phyloP scores from a whole-genome alignment of 2,888 invertebrate genomes.

The Caradrina clavipalpis region DNA sequence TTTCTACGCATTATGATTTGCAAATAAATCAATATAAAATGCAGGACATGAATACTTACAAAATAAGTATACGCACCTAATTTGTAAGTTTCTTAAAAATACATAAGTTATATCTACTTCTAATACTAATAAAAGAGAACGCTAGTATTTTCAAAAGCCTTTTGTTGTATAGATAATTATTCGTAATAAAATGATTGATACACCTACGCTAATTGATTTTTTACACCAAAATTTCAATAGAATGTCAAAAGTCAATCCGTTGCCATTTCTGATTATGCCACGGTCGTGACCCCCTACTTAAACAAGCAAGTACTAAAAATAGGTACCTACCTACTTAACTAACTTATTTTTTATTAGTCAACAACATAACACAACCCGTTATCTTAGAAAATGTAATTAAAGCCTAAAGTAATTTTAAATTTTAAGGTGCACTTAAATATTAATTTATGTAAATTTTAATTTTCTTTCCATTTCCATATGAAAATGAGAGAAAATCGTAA shows the following conservation, averaged over 20 bases:
- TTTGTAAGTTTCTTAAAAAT: neutral
- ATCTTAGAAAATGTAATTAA: neutral
- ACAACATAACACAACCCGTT: neutral
- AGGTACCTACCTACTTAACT: too few relatives aligned
- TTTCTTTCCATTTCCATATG: slow-evolving; percentile 21
- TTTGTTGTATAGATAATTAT: too few relatives aligned
- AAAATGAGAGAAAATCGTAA: slow-evolving; percentile 41
- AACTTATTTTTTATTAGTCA: slow-evolving; percentile 4
- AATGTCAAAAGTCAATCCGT: slow-evolving; percentile 36
- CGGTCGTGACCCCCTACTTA: neutral
- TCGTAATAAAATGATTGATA: too few relatives aligned
- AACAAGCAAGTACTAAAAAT: neutral
- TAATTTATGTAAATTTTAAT: slow-evolving; percentile 1
- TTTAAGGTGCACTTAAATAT: neutral
- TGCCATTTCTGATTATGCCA: slow-evolving; percentile 25
- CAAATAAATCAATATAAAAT: too few relatives aligned
- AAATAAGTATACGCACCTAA: neutral
- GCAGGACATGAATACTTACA: too few relatives aligned
- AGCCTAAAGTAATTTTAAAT: slow-evolving; percentile 5
- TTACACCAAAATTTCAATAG: slow-evolving; percentile 9
- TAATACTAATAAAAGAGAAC: neutral
- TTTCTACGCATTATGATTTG: too few relatives aligned
- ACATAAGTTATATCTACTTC: neutral
- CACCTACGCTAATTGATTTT: slow-evolving; percentile 14
- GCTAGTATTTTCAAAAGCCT: neutral